These are phyloP conservation scores for Drosophila eugracilis DNA, from an alignment of 1,140 invertebrate genomes.

Conservation along the genomic window DNA sequence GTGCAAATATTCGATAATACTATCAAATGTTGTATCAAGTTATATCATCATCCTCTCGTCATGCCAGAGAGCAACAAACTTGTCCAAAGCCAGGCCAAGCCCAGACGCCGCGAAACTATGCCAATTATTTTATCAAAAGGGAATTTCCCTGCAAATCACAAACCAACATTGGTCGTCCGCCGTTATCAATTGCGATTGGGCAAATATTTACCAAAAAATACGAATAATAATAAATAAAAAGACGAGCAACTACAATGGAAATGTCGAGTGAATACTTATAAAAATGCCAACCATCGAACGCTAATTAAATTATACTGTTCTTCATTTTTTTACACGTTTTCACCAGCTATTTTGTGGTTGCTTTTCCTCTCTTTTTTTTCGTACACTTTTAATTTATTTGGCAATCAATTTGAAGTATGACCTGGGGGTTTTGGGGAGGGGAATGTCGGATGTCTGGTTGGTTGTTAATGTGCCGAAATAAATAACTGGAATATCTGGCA, in stretches of 20 bases:
- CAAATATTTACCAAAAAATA: constrained; percentile 62
- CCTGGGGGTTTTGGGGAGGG: constrained; percentile 19
- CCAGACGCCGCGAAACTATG: constrained; percentile 56
- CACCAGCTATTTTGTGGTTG: constrained; percentile 10
- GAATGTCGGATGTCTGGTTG: constrained; percentile 27
- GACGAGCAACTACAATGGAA: constrained; percentile 46
- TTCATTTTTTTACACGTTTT: constrained; percentile 40
- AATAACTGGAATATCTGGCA: constrained; percentile 75
- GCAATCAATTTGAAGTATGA: constrained; percentile 72
- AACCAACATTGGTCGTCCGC: constrained; percentile 26
- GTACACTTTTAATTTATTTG: constrained; percentile 74
- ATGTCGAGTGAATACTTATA: constrained; percentile 73
- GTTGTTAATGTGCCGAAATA: constrained; percentile 78
- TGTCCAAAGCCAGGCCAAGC: constrained; percentile 12
- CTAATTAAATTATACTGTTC: constrained; percentile 84
- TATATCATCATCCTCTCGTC: constrained; percentile 47
- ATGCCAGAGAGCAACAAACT: constrained; percentile 30
- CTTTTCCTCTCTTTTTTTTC: constrained; percentile 3
- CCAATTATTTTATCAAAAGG: constrained; percentile 74
- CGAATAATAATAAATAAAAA: constrained; percentile 19
- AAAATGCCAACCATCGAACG: constrained; percentile 62
- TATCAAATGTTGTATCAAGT: constrained; percentile 49
- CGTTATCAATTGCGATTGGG: constrained; percentile 51
- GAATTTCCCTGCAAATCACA: constrained; percentile 54
- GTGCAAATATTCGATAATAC: constrained; percentile 60